phyloP scores from a whole-genome alignment of 2,888 invertebrate genomes.

The Drosophila meridiana region DNA sequence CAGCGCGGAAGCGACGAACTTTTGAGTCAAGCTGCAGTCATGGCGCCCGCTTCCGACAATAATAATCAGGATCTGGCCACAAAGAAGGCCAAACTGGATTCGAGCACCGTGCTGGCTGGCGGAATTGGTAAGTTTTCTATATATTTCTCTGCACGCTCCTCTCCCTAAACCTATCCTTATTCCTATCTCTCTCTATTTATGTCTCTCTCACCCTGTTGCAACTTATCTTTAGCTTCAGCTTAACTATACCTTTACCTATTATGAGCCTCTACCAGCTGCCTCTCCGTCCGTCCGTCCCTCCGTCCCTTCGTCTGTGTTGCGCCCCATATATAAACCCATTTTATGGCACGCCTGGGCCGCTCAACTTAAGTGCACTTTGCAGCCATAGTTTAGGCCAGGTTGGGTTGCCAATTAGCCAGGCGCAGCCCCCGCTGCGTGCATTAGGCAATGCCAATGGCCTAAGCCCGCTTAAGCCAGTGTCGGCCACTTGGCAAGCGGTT shows the following conservation, averaged over 20 bases:
- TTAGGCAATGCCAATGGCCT: constrained; percentile 39
- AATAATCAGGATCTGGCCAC: constrained; percentile 96
- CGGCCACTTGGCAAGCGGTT: constrained; percentile 14
- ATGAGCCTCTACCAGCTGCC: constrained; percentile 11
- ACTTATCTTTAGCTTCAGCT: constrained; percentile 21
- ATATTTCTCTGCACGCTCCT: constrained; percentile 23
- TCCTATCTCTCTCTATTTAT: neutral
- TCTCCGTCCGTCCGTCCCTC: neutral
- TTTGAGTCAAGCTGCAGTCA: constrained; percentile 97
- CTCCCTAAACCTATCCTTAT: constrained; percentile 5
- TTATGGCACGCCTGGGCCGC: constrained; percentile 54
- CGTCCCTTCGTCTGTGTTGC: neutral
- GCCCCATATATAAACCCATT: constrained; percentile 43
- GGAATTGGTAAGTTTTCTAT: constrained; percentile 84
- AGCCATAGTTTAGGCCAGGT: constrained; percentile 45
- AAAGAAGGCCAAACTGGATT: constrained; percentile 92
- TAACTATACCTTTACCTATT: constrained; percentile 24
- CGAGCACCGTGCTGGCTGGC: constrained; percentile 84
- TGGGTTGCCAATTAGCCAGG: constrained; percentile 55
- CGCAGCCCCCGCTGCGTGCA: constrained; percentile 20
- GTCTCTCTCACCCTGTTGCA: constrained; percentile 17
- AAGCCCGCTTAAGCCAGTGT: constrained; percentile 52
- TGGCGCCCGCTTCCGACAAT: constrained; percentile 97
- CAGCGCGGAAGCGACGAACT: constrained; percentile 99
- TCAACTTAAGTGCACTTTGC: constrained; percentile 69